Base-by-base conservation (phyloP, 2,888 invertebrate species). In the Bombylius discolor region DNA sequence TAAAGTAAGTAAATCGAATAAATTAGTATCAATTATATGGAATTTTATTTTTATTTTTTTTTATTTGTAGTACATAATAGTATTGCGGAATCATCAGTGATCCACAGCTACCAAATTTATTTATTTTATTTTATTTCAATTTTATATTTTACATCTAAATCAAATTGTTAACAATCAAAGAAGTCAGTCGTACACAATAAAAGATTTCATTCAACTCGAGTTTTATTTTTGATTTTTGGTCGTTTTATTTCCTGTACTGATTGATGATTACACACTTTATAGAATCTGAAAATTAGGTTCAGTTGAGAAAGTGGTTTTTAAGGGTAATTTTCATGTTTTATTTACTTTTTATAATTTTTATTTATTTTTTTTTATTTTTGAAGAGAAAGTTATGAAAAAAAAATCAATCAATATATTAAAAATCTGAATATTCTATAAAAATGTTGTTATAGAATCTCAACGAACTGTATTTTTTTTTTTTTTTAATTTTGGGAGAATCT, bases 251-350 rank as follows among this genome's bases (percentile, higher is more conserved):
- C 54, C 55, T 46, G 45, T 50, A 39, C 39, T 39, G 39, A 7
- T 9, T 39, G 39, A 49, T 55, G 55, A 51, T 55, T 68, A 70
- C 70, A 70, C 68, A 69, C 63, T 64, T 66, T 70, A 69, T 68
- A 68, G 66, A 65, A 67, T 72, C 72, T 72, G 72, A 72, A 72
- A 72, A 70, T 72, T 72, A 72, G 71, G 71, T 69, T 70, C 70
- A 72, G 68, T 71, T 70, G 68, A 63, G 62, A 62, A 63, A 61
- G 23, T 51, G 51, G 55, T 51, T 51, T 50, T 50, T 46, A 36
- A 34, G 46, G 36, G 34, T 14, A n/a, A 46, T 51, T 51, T 55
- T 45, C 23, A 23, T 23, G 23, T 23, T 23, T 23, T 23, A 23
- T 23, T 23, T 23, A 23, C 23, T 8, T 47, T 47, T 47, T 13